Conservation (phyloP, 2,888 invertebrate genomes). For the Strigamia crassipes region DNA sequence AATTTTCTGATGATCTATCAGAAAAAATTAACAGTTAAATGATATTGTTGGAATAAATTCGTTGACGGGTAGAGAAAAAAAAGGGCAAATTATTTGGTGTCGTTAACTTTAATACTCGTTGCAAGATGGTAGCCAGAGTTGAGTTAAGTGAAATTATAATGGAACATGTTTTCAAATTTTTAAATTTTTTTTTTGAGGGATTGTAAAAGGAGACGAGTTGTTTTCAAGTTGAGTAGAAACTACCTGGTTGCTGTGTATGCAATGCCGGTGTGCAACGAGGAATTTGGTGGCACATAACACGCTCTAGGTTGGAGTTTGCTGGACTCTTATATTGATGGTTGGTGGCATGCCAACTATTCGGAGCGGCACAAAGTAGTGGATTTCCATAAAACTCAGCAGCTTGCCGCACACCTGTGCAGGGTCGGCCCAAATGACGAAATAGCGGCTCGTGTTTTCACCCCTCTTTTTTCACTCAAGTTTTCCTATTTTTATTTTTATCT, state of each 20-base stretch:
- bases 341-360: conserved; percentile 42
- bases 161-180: neutral
- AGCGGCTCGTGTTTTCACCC: conserved; percentile 30
- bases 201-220: neutral
- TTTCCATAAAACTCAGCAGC: conserved; percentile 32
- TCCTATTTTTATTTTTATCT: neutral
- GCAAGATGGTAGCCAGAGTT: neutral
- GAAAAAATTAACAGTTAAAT: conserved; percentile 7
- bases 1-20: neutral
- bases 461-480: neutral
- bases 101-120: neutral
- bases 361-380: conserved; percentile 38
- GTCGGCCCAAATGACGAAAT: conserved; percentile 30
- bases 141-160: neutral
- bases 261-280: conserved; percentile 25
- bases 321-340: conserved; percentile 28
- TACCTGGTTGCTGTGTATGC: conserved; percentile 28
- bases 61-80: neutral
- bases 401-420: conserved; percentile 23
- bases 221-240: conserved; percentile 23
- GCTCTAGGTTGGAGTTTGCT: conserved; percentile 16
- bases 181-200: neutral
- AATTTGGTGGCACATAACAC: conserved; percentile 35
- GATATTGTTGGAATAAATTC: neutral
- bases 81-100: neutral